These are phyloP conservation scores for Phaenicophaeus curvirostris DNA, from an alignment of 2,797 vertebrate species.

Conservation along the genomic window DNA sequence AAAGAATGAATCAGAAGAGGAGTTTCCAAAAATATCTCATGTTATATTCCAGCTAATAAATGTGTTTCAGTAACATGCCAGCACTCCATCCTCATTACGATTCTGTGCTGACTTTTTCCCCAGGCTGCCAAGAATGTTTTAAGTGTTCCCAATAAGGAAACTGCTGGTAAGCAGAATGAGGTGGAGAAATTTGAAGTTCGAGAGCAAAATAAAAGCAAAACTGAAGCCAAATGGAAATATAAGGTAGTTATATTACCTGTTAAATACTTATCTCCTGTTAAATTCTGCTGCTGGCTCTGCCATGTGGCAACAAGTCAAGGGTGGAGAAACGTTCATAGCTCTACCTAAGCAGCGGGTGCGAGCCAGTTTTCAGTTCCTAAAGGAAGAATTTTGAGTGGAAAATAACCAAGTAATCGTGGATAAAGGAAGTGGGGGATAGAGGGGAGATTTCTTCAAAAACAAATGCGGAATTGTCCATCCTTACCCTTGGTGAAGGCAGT, in stretches of 20 bases:
- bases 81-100: neutral
- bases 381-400: neutral
- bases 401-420: neutral
- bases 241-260: slow-evolving; percentile 82
- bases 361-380: neutral
- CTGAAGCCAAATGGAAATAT: slow-evolving; percentile 98
- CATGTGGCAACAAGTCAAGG: neutral
- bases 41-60: neutral
- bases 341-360: accelerated
- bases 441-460: neutral
- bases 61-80: neutral
- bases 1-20: neutral
- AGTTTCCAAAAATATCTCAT: neutral
- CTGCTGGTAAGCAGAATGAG: slow-evolving; percentile 86
- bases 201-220: slow-evolving; percentile 97
- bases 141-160: slow-evolving; percentile 88
- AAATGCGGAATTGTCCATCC: neutral
- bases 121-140: slow-evolving; percentile 91
- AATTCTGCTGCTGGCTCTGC: neutral
- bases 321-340: neutral
- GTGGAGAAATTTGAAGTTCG: slow-evolving; percentile 92
- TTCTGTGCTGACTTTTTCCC: slow-evolving; percentile 9
- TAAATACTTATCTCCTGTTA: neutral
- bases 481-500: neutral
- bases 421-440: neutral